A percentile compares a stretch with the other conserved stretches of the same genome.
Conservation (phyloP, 35 echinoderm and acorn worm species). For the Heliocidaris tuberculata region DNA sequence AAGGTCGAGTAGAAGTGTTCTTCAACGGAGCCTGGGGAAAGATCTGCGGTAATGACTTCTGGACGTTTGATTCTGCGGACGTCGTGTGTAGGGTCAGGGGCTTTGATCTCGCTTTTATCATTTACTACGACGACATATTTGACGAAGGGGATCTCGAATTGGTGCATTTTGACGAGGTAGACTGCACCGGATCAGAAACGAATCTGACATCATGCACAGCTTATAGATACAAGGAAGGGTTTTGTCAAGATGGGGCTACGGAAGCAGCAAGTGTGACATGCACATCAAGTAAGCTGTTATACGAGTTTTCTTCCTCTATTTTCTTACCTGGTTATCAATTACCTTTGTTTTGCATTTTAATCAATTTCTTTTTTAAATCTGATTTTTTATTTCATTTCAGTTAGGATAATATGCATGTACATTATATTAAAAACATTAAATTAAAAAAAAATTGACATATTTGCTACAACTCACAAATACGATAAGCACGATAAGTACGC, state of each 20-base stretch:
- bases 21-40: constrained; percentile 13
- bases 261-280: constrained; percentile 11
- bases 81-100: neutral
- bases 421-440: too few relatives aligned
- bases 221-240: neutral
- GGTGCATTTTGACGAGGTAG: constrained; percentile 2
- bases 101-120: neutral
- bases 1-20: constrained; percentile 41
- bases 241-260: neutral
- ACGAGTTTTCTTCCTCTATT: too few relatives aligned
- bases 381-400: too few relatives aligned
- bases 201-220: neutral
- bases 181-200: neutral
- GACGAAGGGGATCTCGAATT: neutral
- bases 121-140: neutral
- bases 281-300: neutral
- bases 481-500: too few relatives aligned
- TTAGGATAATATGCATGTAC: too few relatives aligned
- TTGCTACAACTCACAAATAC: too few relatives aligned
- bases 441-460: too few relatives aligned
- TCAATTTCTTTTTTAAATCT: too few relatives aligned
- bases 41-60: neutral
- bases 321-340: neutral
- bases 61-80: neutral
- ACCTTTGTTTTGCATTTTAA: too few relatives aligned